Evolutionary conservation across 1,140 invertebrate species (phyloP).

Genomic region (Druon quercuslanigerum): DNA sequence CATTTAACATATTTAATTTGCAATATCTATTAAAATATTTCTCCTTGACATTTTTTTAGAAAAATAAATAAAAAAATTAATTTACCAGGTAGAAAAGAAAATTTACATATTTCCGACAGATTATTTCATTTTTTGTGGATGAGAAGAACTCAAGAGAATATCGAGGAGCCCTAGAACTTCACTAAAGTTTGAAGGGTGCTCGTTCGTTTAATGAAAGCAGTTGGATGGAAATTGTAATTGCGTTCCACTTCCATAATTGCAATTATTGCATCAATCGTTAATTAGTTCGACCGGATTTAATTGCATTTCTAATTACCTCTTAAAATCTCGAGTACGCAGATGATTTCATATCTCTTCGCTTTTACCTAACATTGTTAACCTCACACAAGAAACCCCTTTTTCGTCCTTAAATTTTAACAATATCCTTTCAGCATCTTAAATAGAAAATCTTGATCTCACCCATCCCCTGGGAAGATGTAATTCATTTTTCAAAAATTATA

Average conservation of each 20-base stretch:
- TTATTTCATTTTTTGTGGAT: background rate
- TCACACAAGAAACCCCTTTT: no score
- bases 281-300: conserved; percentile 43
- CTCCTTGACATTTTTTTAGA: background rate
- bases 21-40: background rate
- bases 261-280: conserved; percentile 47
- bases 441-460: no score
- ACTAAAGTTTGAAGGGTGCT: conserved; percentile 18
- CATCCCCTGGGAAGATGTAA: no score
- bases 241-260: conserved; percentile 51
- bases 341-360: background rate
- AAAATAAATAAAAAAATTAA: background rate
- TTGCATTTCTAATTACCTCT: conserved; percentile 47
- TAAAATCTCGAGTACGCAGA: background rate
- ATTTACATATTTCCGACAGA: background rate
- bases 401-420: no score
- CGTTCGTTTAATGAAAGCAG: conserved; percentile 46
- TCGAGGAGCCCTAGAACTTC: conserved; percentile 15
- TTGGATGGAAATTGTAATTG: conserved; percentile 50
- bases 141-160: background rate
- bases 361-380: background rate
- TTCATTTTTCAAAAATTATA: no score
- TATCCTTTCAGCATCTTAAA: no score
- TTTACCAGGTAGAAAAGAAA: background rate
- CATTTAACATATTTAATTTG: background rate